phyloP scores from a whole-genome alignment of 2,888 invertebrate species.

The Volucella zonaria region DNA sequence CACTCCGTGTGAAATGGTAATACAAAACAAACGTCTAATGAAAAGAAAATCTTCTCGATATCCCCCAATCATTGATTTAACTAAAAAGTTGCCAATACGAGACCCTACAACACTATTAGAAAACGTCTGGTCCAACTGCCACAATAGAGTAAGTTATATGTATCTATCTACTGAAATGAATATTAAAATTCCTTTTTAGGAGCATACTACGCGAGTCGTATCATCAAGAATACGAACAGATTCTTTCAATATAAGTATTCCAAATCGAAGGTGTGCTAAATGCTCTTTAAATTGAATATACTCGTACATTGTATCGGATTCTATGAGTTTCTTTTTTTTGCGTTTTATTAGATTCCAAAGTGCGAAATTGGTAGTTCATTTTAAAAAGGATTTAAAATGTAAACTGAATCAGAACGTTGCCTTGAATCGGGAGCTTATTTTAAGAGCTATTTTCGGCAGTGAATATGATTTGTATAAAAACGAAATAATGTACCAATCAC shows the following conservation, averaged over 20 bases:
- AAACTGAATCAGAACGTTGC: conserved; percentile 37
- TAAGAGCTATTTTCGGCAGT: conserved; percentile 45
- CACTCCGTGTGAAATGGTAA: too few species aligned
- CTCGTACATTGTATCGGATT: too few species aligned
- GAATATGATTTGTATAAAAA: conserved; percentile 5
- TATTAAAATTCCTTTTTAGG: conserved; percentile 6
- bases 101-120: too few species aligned
- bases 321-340: neutral
- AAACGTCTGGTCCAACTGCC: too few species aligned
- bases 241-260: neutral
- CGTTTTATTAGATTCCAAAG: conserved; percentile 38
- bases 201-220: neutral
- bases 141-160: too few species aligned
- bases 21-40: too few species aligned
- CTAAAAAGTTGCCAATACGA: too few species aligned
- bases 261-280: conserved; percentile 10
- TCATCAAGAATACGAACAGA: neutral
- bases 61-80: too few species aligned
- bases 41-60: too few species aligned
- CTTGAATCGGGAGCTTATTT: conserved; percentile 34
- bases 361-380: conserved; percentile 32
- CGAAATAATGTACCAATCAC: neutral
- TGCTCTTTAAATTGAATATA: neutral
- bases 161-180: too few species aligned
- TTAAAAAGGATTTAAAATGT: conserved; percentile 41